Base-by-base conservation (phyloP, 1,140 invertebrate species). In the Drosophila grimshawi region DNA sequence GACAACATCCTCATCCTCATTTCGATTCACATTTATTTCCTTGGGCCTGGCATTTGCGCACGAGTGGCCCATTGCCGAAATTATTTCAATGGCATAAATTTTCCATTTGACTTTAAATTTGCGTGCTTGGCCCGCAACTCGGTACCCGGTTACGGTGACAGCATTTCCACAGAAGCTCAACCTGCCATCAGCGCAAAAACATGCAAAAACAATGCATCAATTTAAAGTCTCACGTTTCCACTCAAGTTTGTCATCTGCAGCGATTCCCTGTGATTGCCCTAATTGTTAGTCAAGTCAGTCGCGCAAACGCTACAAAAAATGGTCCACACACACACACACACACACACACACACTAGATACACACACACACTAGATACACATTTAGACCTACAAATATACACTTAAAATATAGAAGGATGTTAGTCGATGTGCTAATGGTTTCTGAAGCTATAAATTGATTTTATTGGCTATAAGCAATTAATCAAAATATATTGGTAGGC, bases 21-120 rank as follows among this genome's bases (percentile, higher is more conserved):
- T 48, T 80, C 51, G 60, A 76, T 81, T 67, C 80, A 51, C 59
- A 63, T 39, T 27, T 43, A 56, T 46, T 59, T 43, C n/a, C 45
- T 77, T 72, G 76, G 72, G 72, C 57, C 74, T 88, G 83, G 69
- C 85, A 78, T 88, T 81, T 88, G 85, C 80, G 83, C 83, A 88
- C 83, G 83, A 86, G 83, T 86, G 83, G 71, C 41, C 80, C 80
- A 88, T 86, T 88, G 83, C 88, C 83, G 88, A 86, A 86, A 86
- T 86, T 78, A 86, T 86, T 86, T 88, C 80, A 67, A 88, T 86
- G 80, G 80, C 66, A 60, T 60, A 66, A 59, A 86, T 62, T 74
- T 74, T 74, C 41, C 76, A 80, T 82, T 83, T 81, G 63, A 62
- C 69, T 69, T 78, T 81, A 55, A 85, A 81, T 86, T 86, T 86